A percentile compares a stretch with the other conserved stretches of the same genome.
phyloP scores from a whole-genome alignment of 23 tunicate genomes.

The Trididemnum nubilum region DNA sequence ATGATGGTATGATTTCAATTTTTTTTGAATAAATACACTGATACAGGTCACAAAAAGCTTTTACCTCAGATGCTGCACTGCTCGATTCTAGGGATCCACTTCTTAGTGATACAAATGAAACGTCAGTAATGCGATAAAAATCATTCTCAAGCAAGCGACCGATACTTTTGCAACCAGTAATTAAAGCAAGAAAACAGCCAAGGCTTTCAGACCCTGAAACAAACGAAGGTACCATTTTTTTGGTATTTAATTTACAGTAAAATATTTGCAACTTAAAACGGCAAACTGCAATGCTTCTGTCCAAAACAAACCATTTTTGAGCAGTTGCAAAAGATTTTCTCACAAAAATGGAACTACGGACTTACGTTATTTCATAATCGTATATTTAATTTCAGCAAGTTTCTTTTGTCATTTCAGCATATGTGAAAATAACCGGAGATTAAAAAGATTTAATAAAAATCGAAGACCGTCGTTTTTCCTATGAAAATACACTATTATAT shows the following conservation, averaged over 20 bases:
- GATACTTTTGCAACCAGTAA: slow-evolving; percentile 73
- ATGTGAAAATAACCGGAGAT: too few relatives aligned
- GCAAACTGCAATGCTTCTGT: not conserved
- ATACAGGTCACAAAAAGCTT: too few relatives aligned
- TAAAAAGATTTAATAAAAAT: too few relatives aligned
- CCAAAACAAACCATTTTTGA: not conserved
- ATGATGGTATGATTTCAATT: too few relatives aligned
- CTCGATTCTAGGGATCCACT: slow-evolving; percentile 48
- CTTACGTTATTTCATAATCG: too few relatives aligned
- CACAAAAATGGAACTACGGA: too few relatives aligned
- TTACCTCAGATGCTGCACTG: slow-evolving; percentile 23
- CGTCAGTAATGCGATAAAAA: slow-evolving; percentile 74
- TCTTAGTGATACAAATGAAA: slow-evolving; percentile 60
- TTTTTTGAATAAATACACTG: too few relatives aligned
- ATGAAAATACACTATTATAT: too few relatives aligned
- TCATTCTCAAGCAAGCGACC: slow-evolving; percentile 72
- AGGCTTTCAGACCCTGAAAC: not conserved
- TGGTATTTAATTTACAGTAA: not conserved
- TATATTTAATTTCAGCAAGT: too few relatives aligned
- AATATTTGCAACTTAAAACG: not conserved
- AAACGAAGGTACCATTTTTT: not conserved
- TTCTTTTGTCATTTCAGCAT: too few relatives aligned
- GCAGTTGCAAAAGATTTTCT: too few relatives aligned
- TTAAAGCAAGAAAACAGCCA: slow-evolving; percentile 40
- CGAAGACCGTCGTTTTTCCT: too few relatives aligned